These are phyloP conservation scores for Dipodomys merriami DNA, from an alignment of 2,113 vertebrate genomes.

Conservation along the genomic window DNA sequence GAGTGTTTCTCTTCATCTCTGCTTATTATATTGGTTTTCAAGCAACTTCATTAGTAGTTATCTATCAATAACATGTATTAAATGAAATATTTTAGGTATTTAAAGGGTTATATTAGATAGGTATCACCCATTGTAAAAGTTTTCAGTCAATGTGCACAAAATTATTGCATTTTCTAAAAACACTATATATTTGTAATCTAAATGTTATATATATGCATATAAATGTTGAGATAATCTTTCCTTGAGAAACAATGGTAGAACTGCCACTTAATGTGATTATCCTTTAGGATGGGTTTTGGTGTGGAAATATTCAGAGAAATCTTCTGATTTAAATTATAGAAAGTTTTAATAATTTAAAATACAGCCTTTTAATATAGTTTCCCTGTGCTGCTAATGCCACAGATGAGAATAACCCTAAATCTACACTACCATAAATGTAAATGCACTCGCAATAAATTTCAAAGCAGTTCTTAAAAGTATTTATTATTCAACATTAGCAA, in stretches of 20 bases:
- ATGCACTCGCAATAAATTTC: conserved; percentile 22
- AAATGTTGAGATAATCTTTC: background rate
- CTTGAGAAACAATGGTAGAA: background rate
- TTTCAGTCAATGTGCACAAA: background rate
- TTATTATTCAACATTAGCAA: background rate
- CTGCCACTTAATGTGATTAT: background rate
- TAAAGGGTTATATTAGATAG: background rate
- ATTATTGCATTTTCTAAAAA: background rate
- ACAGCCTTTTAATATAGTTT: background rate
- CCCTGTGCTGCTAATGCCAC: background rate
- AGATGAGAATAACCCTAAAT: background rate
- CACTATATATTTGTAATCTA: background rate
- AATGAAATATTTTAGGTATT: background rate
- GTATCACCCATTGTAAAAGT: background rate
- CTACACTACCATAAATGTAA: background rate
- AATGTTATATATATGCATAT: background rate
- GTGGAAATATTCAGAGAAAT: background rate
- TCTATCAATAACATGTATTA: background rate
- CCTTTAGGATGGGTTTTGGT: background rate
- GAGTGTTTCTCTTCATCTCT: background rate
- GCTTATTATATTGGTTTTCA: background rate
- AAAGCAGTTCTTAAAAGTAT: conserved; percentile 31
- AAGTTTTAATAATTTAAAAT: conserved; percentile 16
- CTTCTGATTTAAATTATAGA: background rate
- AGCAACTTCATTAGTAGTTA: background rate